These are phyloP conservation scores for Balaenoptera acutorostrata DNA, from an alignment of 2,113 vertebrate species.

Conservation along the genomic window DNA sequence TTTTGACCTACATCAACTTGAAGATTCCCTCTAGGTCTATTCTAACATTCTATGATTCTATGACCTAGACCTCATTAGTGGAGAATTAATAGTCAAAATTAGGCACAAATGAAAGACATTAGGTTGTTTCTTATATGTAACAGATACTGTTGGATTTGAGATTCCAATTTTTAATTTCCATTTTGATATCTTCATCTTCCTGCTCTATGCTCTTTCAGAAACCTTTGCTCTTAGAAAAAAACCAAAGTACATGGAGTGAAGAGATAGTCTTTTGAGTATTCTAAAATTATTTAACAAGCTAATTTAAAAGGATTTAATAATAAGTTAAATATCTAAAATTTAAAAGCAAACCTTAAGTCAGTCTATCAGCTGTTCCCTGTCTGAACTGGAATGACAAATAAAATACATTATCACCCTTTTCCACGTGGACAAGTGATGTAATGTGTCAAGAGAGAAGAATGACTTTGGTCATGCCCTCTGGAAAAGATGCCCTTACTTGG, in stretches of 20 bases:
- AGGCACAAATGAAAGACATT: neutral
- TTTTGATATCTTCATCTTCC: neutral
- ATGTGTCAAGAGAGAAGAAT: slow-evolving; percentile 17
- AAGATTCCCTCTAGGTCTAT: neutral
- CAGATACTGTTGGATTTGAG: neutral
- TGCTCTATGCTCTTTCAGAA: neutral
- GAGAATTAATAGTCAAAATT: neutral
- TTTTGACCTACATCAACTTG: neutral
- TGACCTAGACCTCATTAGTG: neutral
- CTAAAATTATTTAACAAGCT: neutral
- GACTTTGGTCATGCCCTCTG: neutral
- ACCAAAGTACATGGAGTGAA: neutral
- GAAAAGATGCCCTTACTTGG: neutral
- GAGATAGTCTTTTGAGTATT: neutral
- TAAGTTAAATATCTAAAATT: neutral
- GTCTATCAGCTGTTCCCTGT: neutral
- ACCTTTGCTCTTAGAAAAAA: neutral
- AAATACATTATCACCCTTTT: neutral
- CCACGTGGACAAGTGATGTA: neutral
- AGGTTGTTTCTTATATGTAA: neutral
- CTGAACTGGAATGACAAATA: neutral
- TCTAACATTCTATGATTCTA: neutral
- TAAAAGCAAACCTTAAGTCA: neutral
- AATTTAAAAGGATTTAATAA: neutral
- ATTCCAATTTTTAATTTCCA: neutral